These are phyloP conservation scores for Dasyornis broadbenti DNA, from an alignment of 2,113 vertebrate species.

Conservation along the genomic window DNA sequence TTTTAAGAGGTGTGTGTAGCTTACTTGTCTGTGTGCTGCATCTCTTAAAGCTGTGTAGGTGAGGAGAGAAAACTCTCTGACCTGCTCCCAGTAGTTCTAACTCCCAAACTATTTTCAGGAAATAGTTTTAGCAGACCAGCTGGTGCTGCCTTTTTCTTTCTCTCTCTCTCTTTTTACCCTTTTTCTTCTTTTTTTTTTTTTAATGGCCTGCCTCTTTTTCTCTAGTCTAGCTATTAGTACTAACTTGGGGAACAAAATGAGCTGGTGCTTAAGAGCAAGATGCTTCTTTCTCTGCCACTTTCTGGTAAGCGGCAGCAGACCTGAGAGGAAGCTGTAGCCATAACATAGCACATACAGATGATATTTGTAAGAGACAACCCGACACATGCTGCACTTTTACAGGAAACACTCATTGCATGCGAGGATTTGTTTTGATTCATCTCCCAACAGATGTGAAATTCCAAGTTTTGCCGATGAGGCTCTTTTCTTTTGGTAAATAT, in stretches of 20 bases:
- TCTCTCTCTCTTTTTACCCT: no score
- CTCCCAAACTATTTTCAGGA: not conserved
- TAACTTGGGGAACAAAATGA: not conserved
- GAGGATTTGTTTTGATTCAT: constrained; percentile 11
- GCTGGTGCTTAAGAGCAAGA: not conserved
- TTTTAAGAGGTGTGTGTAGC: not conserved
- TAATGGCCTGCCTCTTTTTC: not conserved
- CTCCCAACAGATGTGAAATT: not conserved
- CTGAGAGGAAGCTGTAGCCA: not conserved
- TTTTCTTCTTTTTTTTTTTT: not conserved
- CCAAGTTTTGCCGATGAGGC: not conserved
- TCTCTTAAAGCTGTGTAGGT: not conserved
- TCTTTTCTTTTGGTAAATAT: not conserved
- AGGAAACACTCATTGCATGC: not conserved
- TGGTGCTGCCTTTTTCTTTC: not conserved
- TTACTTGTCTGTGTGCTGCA: not conserved
- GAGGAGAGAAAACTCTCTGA: not conserved
- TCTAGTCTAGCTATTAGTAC: not conserved
- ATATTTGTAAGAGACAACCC: not conserved
- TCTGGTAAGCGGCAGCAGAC: not conserved
- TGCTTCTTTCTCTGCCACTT: not conserved
- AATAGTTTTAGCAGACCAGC: not conserved
- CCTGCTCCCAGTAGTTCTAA: not conserved
- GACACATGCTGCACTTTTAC: not conserved
- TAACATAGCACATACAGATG: not conserved